Base-by-base conservation (phyloP, 2,113 vertebrate genomes). In the Sceloporus undulatus region DNA sequence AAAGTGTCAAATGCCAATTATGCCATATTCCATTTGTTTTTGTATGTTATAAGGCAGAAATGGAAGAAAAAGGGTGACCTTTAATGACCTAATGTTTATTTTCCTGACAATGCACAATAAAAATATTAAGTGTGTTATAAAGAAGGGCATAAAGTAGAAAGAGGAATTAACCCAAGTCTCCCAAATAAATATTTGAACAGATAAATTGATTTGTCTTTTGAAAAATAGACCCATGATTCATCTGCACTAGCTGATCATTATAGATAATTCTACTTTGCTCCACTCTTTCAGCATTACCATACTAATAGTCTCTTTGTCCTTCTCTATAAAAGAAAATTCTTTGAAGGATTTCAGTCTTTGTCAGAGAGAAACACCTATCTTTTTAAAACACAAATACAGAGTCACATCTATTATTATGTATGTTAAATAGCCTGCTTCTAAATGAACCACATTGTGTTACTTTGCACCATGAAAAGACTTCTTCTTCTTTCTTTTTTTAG, bases 341-440 rank as follows among this genome's bases (percentile, higher is more conserved):
- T 94, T 95, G 90, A 88, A 96, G 87, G 87, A 94, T 96, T 96
- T 95, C 94, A 88, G 70, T 95, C 93, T 94, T 92, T 92, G 91
- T 5, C 90, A 96, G 91, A 77, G 92, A 85, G 84, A 93, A 95
- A 93, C 91, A 95, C 23, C 83, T 96, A 95, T 93, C 87, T 95
- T 93, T 94, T 95, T 95, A 93, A 93, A 95, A 95, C 91, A 68
- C 8, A 92, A 96, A 94, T 80, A 95, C 86, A 92, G 91, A 94
- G 94, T 94, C 25, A 0, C 40, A 90, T 88, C 87, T 94, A 94
- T 96, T 96, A 94, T 95, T 94, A 96, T 90, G 91, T 91, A 95
- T 96, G 96, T 95, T 96, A 89, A 95, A 87, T 93, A 93, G 92
- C 92, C 95, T 94, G 71, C 89, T 94, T 92, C 91, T 86, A 91